Base-by-base conservation (phyloP, 37 sponge, comb jelly and placozoan genomes). In the Halisarca cf. caerulea region DNA sequence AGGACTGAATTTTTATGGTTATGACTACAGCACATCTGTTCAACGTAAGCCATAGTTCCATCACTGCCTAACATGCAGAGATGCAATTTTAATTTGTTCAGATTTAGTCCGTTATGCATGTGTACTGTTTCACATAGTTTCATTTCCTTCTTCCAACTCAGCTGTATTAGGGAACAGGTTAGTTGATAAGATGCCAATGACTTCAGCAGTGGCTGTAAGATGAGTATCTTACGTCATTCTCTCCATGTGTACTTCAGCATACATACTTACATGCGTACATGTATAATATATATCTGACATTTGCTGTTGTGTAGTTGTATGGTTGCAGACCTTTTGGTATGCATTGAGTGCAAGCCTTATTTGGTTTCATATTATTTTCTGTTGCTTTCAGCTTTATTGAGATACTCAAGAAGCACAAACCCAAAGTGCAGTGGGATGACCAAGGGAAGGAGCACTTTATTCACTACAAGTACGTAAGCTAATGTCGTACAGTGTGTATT, bases 1-100 rank as follows among this genome's bases (percentile, higher is more conserved):
- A 27, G 99, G 99, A 40, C 85, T 95, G 57, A 99, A 99, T 71
- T 97, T 99, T 71, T 99, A 97, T 69, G 99, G 99, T 15, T 93
- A 94, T 40, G 89, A 95, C 82, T 97, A 88, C 82, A 78, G 85
- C 27, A 69, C 78, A 24, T 69, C 68, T 27, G 87, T 93, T 81
- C 86, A 93, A 8, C 82, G 94, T 93, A 59, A 85, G 83, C 30
- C 25, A 47, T 11, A 14, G 51, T 47, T 11, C 11, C 51, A 47
- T 47, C 11, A n/a, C n/a, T n/a, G n/a, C n/a, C n/a, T n/a, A n/a
- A n/a, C n/a, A n/a, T n/a, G n/a, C n/a, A n/a, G n/a, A n/a, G n/a
- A n/a, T n/a, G n/a, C n/a, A n/a, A n/a, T 11, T 55, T 17, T 62
- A 23, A 62, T n/a, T 5, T 62, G 30, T 62, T 6, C 5, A 62